Percentiles rank a stretch among this genome's conserved stretches.
phyloP scores from a whole-genome alignment of 2,888 invertebrate species.

The Chrysolina oricalcia region DNA sequence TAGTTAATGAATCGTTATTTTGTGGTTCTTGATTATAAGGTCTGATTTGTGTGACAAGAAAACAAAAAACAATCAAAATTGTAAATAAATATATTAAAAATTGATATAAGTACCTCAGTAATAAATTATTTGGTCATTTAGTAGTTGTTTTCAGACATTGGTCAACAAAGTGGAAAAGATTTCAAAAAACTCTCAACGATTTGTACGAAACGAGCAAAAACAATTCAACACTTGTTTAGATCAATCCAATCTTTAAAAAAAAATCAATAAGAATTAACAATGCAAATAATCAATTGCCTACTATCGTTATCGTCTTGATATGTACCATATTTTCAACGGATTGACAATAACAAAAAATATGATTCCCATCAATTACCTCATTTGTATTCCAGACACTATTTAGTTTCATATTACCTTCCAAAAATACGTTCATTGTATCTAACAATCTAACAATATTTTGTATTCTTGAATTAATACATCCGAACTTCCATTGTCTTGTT shows the following conservation, averaged over 20 bases:
- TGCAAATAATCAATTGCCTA: constrained; percentile 18
- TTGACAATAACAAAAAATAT: constrained; percentile 24
- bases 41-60: not conserved
- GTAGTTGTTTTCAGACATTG: not conserved
- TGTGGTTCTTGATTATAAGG: no score
- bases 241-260: not conserved
- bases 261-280: constrained; percentile 5
- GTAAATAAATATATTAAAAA: constrained; percentile 35
- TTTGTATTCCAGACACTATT: not conserved
- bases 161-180: constrained; percentile 16
- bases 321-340: constrained; percentile 13
- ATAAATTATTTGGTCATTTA: constrained; percentile 20
- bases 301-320: constrained; percentile 14
- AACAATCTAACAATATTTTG: not conserved
- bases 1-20: no score
- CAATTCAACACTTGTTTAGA: not conserved
- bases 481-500: no score
- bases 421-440: not conserved
- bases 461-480: not conserved
- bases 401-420: not conserved
- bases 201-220: not conserved
- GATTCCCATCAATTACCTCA: constrained; percentile 6
- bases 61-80: constrained; percentile 19
- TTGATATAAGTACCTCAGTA: constrained; percentile 21
- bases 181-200: constrained; percentile 16